A percentile compares a stretch with the other conserved stretches of the same genome.
Evolutionary conservation across 2,113 vertebrate species (phyloP).

Genomic region (Etia nguti): DNA sequence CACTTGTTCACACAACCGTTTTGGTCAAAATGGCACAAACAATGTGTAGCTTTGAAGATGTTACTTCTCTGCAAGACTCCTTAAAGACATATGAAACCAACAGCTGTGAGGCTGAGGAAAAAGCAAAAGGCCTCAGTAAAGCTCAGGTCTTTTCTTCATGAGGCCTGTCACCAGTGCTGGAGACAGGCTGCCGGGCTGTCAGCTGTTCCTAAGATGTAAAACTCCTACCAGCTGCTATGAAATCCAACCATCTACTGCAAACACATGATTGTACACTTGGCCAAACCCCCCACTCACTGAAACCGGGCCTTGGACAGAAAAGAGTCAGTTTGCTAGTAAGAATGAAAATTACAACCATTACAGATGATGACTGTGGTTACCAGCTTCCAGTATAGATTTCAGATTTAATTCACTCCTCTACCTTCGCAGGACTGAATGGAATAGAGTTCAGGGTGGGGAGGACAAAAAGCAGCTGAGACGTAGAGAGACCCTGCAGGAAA

Average conservation of each 20-base stretch:
- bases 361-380: not conserved
- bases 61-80: not conserved
- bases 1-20: not conserved
- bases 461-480: constrained; percentile 51
- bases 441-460: constrained; percentile 52
- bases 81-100: not conserved
- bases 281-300: not conserved
- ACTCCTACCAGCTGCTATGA: constrained; percentile 15
- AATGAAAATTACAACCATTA: not conserved
- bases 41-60: not conserved
- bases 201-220: constrained; percentile 30
- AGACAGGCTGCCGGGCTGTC: constrained; percentile 10
- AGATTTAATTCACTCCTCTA: constrained; percentile 6
- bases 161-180: not conserved
- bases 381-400: not conserved
- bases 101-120: constrained; percentile 33
- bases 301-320: not conserved
- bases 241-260: constrained; percentile 8
- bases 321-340: not conserved
- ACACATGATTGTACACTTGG: not conserved
- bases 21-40: not conserved
- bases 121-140: not conserved
- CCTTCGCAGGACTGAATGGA: constrained; percentile 70
- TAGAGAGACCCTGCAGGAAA: constrained; percentile 66
- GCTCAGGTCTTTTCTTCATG: not conserved